Evolutionary conservation across 2,113 vertebrate species (phyloP), one percentile per base, ranked within the genome.

Genomic region (Stegastes partitus): DNA sequence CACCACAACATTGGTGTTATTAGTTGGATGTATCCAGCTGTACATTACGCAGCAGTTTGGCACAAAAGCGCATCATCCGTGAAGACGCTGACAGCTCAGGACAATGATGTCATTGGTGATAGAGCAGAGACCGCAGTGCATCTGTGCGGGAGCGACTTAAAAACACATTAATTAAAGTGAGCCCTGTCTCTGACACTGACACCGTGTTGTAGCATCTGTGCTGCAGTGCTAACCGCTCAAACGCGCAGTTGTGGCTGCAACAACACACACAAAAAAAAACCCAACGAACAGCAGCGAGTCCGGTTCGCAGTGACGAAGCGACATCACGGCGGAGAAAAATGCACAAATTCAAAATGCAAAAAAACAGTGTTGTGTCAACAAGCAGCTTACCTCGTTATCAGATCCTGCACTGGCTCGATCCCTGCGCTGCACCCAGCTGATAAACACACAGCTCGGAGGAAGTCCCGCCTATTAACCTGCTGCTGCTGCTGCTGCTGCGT

Each of bases 301-400:
- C 8, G 11, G 19, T 44, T 11, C 4, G 16, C 49, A 47, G 3
- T 3, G 0, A 39, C 11, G 18, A 18, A 9, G 21, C 22, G 6
- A 22, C 34, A 19, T 5, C 6, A 4, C n/a, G 2, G 1, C 14
- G 0, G 44, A 8, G 55, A 1, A 9, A 4, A 23, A 79, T 0
- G 54, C 47, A 25, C 23, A 54, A 28, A 74, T 68, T 21, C 7
- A 42, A 19, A 8, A 65, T 3, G 21, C 26, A 23, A 12, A 34
- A 49, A 0, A 23, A 18, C 25, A 39, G 0, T 2, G 4, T 0
- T 44, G 11, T 62, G 76, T 84, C 81, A 81, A 74, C 75, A 65
- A 68, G 74, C 88, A 65, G 73, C 88, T 69, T 74, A 90, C 90
- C 92, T 84, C 10, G 53, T 75, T 89, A 83, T 90, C 89, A 53